A percentile compares a stretch with the other conserved stretches of the same genome.
These are phyloP conservation scores for Dascillus cervinus DNA, from an alignment of 2,888 invertebrate species.

Conservation along the genomic window DNA sequence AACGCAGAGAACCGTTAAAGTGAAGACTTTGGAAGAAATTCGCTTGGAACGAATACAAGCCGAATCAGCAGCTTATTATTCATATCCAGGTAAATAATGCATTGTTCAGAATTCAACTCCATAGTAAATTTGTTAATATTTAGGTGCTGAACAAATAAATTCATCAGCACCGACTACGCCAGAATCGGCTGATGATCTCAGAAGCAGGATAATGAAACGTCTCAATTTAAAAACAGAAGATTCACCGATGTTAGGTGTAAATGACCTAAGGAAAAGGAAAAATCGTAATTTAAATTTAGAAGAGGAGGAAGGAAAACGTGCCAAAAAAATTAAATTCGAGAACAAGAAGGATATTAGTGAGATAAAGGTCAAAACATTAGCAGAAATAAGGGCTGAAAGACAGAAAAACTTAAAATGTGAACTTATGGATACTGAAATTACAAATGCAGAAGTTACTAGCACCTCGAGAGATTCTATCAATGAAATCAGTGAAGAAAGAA, in stretches of 20 bases:
- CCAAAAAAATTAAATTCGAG: constrained; percentile 7
- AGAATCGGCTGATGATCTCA: constrained; percentile 25
- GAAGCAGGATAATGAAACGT: constrained; percentile 30
- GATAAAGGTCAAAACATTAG: constrained; percentile 40
- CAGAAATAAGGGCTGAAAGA: constrained; percentile 38
- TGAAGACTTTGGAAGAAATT: constrained; percentile 62
- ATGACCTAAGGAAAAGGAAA: constrained; percentile 40
- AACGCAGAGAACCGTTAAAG: constrained; percentile 38
- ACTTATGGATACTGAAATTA: constrained; percentile 2
- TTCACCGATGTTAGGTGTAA: constrained; percentile 41
- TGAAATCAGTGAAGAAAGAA: constrained; percentile 10
- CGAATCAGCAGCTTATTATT: constrained; percentile 65
- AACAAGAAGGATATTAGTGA: constrained; percentile 17
- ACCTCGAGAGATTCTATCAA: constrained; percentile 20
- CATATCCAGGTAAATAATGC: constrained; percentile 45
- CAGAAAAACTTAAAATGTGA: not conserved
- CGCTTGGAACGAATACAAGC: constrained; percentile 63
- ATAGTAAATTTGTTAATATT: not conserved
- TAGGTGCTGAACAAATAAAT: constrained; percentile 7
- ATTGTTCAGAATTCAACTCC: not conserved
- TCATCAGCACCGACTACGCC: constrained; percentile 1
- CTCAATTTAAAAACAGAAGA: constrained; percentile 19
- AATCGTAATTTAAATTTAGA: constrained; percentile 9
- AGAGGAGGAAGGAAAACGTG: constrained; percentile 11
- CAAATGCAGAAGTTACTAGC: constrained; percentile 28